Conservation (phyloP, 1,140 invertebrate genomes). For the Cherax quadricarinatus region DNA sequence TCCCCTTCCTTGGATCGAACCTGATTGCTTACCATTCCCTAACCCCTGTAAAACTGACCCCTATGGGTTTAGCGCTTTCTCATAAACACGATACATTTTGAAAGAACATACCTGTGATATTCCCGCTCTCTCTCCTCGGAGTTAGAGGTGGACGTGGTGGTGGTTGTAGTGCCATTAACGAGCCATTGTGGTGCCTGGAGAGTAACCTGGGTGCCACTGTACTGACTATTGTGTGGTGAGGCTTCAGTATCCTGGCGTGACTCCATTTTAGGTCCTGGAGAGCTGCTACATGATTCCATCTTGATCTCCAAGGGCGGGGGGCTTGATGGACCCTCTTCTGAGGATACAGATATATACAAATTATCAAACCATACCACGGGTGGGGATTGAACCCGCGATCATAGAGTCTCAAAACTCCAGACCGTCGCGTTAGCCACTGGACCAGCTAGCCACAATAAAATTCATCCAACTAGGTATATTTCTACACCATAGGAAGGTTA, state of each 20-base stretch:
- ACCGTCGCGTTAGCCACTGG: too few species aligned
- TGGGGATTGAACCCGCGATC: too few species aligned
- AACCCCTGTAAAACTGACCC: neutral
- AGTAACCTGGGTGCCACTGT: neutral
- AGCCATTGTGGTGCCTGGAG: neutral
- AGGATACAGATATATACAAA: neutral
- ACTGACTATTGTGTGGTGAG: neutral
- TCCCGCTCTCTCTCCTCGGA: constrained; percentile 9
- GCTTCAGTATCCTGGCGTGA: neutral
- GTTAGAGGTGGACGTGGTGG: neutral
- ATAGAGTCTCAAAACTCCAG: too few species aligned
- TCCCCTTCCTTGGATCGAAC: too few species aligned
- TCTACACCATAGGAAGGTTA: too few species aligned
- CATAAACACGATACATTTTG: neutral
- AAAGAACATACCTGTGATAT: constrained; percentile 32
- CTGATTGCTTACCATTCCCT: too few species aligned
- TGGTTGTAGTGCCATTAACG: neutral
- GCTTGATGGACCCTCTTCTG: constrained; percentile 20
- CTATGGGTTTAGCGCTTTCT: neutral
- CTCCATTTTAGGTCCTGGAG: neutral
- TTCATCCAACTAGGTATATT: too few species aligned
- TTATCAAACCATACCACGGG: too few species aligned
- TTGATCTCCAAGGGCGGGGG: constrained; percentile 53
- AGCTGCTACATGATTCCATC: constrained; percentile 34
- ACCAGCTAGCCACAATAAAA: too few species aligned